Evolutionary conservation across 2,888 invertebrate genomes (phyloP), one percentile per base, ranked within the genome.

Genomic region (Morpho deidamia): DNA sequence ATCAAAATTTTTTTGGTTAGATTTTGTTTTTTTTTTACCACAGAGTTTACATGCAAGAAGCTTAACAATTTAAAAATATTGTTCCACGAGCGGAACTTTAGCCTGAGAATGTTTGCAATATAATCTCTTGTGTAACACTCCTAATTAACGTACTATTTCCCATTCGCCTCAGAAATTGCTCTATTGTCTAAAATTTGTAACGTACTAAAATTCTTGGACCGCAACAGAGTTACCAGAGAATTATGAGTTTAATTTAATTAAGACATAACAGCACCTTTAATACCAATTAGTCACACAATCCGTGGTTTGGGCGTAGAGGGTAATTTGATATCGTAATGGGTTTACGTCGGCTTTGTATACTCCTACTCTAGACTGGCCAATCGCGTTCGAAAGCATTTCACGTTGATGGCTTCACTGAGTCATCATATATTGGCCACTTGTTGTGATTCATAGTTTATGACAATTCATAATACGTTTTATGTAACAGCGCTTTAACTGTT

Each of bases 271-370:
- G 78, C 81, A 80, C 79, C 79, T 83, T 81, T 84, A 83, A 86
- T 81, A 71, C 78, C 85, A 87, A 88, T 89, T 88, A 87, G 88
- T 85, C 86, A 86, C 84, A 86, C 86, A 73, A 79, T 76, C 76
- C 78, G 74, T 65, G 74, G 78, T 83, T 84, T 85, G 86, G 87
- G 85, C 86, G 86, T 84, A 75, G 71, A 48, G 69, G 75, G 87
- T 86, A 88, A 88, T 86, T 83, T 78, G 85, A 88, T 77, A 83
- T 70, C 72, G 71, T 82, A 81, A 86, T 84, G 76, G 82, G 74
- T 80, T 86, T 83, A 85, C 68, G 66, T 74, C 74, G 78, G 83
- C 77, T 78, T 79, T 73, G 76, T 74, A 74, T 76, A 78, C 87
- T 84, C 84, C 85, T 76, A 76, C 78, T 72, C 67, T 55, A 45